A percentile compares a stretch with the other conserved stretches of the same genome.
Conservation (phyloP, 2,797 vertebrate genomes). For the Pangasius mekongensis region DNA sequence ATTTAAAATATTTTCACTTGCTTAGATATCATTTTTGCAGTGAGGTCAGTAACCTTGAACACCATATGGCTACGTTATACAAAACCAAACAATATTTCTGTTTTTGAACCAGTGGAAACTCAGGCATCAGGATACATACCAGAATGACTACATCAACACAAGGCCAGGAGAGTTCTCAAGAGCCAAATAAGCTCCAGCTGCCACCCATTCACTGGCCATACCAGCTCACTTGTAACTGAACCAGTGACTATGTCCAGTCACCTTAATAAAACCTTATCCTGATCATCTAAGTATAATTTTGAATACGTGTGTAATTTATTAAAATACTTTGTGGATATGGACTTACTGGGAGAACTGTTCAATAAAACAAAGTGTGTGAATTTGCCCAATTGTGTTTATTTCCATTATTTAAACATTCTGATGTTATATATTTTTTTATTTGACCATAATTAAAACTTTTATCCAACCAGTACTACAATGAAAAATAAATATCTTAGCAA, state of each 20-base stretch:
- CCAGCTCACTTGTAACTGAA: neutral
- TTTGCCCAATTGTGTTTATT: neutral
- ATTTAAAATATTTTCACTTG: neutral
- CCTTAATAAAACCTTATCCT: neutral
- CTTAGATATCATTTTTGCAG: neutral
- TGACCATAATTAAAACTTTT: neutral
- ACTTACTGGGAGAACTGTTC: neutral
- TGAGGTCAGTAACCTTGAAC: neutral
- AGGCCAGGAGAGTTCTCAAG: conserved; percentile 36
- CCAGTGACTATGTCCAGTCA: neutral
- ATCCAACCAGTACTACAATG: neutral
- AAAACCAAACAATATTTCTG: conserved; percentile 8
- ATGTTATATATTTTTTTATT: neutral
- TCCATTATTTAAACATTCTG: neutral
- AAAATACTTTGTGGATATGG: neutral
- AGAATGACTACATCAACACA: conserved; percentile 55
- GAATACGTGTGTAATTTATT: conserved; percentile 10
- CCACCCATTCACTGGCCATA: neutral
- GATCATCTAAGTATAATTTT: neutral
- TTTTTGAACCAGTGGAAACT: conserved; percentile 53
- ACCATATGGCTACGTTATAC: neutral
- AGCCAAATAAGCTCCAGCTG: conserved; percentile 19
- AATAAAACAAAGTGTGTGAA: neutral
- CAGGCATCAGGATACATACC: neutral
- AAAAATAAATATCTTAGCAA: neutral